These are phyloP conservation scores for Piprites chloris DNA, from an alignment of 2,113 vertebrate genomes.

Conservation along the genomic window DNA sequence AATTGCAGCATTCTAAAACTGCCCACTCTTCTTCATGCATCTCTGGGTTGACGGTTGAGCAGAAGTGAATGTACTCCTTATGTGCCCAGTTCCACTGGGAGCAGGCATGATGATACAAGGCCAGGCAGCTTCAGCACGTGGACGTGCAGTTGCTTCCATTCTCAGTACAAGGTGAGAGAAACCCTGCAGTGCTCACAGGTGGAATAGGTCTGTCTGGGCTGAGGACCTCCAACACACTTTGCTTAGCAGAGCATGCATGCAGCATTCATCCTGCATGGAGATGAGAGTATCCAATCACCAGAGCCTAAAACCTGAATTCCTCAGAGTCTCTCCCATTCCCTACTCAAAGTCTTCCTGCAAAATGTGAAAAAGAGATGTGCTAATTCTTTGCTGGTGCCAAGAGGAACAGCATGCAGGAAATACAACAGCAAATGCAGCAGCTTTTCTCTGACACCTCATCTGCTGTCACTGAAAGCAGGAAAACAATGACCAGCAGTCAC, in stretches of 20 bases:
- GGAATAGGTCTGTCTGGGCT: background rate
- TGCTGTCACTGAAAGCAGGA: background rate
- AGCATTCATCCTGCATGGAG: fast-evolving
- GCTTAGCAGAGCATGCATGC: background rate
- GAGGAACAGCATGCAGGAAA: background rate
- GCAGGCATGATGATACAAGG: fast-evolving
- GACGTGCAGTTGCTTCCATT: background rate
- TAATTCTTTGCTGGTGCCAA: background rate
- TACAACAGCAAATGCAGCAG: background rate
- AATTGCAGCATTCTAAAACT: background rate
- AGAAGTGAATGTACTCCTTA: background rate
- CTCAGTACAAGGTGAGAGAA: background rate
- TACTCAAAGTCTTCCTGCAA: background rate
- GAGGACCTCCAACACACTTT: background rate
- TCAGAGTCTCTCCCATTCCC: background rate
- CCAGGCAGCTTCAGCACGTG: fast-evolving
- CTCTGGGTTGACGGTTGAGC: background rate
- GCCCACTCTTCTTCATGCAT: background rate
- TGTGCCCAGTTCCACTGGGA: background rate
- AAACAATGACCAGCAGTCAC: background rate
- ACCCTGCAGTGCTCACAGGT: fast-evolving
- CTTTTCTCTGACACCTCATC: background rate
- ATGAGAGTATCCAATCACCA: background rate
- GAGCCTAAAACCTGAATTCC: background rate
- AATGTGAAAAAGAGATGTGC: background rate